Conservation (phyloP, 2,797 vertebrate genomes). For the Lycodopsis pacificus region DNA sequence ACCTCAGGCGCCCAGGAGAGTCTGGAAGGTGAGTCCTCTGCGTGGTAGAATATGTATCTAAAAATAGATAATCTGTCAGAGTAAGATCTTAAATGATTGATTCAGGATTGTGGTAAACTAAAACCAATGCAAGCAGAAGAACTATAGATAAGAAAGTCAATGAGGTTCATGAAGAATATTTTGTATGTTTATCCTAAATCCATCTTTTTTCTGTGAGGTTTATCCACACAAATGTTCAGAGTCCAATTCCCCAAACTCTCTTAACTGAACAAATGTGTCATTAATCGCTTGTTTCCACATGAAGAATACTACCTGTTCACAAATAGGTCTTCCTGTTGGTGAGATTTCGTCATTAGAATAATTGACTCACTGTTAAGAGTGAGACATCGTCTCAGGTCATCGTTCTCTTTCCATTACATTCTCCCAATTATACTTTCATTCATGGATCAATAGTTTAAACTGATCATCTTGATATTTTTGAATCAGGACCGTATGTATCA, state of each 20-base stretch:
- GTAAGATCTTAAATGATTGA: not conserved
- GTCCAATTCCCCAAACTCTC: not conserved
- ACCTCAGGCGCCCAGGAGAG: conserved; percentile 94
- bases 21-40: conserved; percentile 88
- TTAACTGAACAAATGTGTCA: not conserved
- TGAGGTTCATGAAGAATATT: not conserved
- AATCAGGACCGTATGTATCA: not conserved
- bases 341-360: not conserved
- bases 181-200: not conserved
- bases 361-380: not conserved
- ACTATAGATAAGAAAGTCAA: not conserved
- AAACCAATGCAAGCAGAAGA: not conserved
- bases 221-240: not conserved
- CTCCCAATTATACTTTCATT: not conserved
- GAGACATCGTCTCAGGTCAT: not conserved
- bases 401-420: not conserved
- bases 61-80: not conserved
- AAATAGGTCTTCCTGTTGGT: not conserved
- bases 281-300: not conserved
- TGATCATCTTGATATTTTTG: not conserved
- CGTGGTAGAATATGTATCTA: not conserved
- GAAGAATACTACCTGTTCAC: not conserved
- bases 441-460: not conserved
- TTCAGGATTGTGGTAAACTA: not conserved
- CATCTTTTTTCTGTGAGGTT: not conserved